Evolutionary conservation across 2,888 invertebrate genomes (phyloP).

Genomic region (Meiosimyza platycephala): DNA sequence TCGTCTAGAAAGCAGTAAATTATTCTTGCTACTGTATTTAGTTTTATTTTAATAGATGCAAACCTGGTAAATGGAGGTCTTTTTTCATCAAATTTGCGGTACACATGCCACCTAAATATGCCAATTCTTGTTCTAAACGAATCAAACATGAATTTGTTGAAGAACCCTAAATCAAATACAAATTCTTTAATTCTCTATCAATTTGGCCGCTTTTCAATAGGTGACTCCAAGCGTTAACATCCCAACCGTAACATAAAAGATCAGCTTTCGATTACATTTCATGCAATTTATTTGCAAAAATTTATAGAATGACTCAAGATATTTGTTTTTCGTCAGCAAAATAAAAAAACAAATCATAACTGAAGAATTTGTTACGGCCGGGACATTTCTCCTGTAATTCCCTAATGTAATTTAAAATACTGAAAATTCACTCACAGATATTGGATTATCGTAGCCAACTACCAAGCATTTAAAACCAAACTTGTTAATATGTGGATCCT

Average conservation of each 20-base stretch:
- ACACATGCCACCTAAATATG: conserved; percentile 91
- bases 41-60: not conserved
- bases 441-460: conserved; percentile 84
- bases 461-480: conserved; percentile 85
- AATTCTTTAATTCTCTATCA: not conserved
- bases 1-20: conserved; percentile 66
- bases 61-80: conserved; percentile 76
- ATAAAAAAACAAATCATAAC: no score
- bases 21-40: not conserved
- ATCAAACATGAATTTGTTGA: conserved; percentile 65
- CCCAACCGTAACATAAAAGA: not conserved
- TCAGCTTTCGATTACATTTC: no score
- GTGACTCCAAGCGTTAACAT: no score
- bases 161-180: conserved; percentile 44
- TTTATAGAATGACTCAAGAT: no score
- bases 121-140: conserved; percentile 88
- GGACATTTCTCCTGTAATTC: no score
- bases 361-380: no score
- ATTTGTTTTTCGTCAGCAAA: no score
- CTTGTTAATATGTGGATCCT: conserved; percentile 84
- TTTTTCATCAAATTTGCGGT: conserved; percentile 89
- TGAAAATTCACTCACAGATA: conserved; percentile 58
- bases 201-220: no score
- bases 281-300: no score
- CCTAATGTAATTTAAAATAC: not conserved